Percentiles rank a stretch among this genome's conserved stretches.
These are phyloP conservation scores for Takifugu bimaculatus DNA, from an alignment of 2,113 vertebrate species.

Conservation along the genomic window DNA sequence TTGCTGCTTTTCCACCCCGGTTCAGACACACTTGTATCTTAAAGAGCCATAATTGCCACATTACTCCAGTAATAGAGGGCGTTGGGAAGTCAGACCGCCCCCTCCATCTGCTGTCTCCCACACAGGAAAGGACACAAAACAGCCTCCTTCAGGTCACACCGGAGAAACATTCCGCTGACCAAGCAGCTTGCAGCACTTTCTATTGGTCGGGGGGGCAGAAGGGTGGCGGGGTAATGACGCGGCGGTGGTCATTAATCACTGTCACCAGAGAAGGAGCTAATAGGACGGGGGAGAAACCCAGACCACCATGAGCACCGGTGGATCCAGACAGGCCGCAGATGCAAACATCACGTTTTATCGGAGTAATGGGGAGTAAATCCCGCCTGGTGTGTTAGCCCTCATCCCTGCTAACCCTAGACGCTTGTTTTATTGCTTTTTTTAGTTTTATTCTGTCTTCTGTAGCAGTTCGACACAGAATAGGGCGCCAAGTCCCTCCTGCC, in stretches of 20 bases:
- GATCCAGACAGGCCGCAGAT: conserved; percentile 30
- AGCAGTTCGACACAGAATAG: no score
- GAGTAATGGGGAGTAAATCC: no score
- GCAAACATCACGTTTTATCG: conserved; percentile 23
- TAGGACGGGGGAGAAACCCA: conserved; percentile 41
- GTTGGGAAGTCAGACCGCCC: conserved; percentile 52
- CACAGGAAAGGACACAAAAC: conserved; percentile 50
- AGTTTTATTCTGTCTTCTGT: no score
- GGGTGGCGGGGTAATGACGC: conserved; percentile 24
- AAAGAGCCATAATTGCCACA: conserved; percentile 66
- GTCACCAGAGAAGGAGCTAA: conserved; percentile 52
- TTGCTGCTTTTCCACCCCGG: conserved; percentile 22
- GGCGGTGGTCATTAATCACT: conserved; percentile 67
- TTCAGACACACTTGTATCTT: conserved; percentile 57
- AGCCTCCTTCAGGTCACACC: conserved; percentile 50
- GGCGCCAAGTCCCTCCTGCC: conserved; percentile 13
- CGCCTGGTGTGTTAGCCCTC: no score
- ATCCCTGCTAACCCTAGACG: no score
- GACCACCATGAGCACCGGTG: conserved; percentile 58
- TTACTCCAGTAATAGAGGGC: conserved; percentile 58
- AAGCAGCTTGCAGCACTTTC: conserved; percentile 34
- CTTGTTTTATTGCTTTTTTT: no score
- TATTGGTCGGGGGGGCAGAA: conserved; percentile 21
- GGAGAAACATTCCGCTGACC: conserved; percentile 60
- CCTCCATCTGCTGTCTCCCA: conserved; percentile 59